phyloP scores from a whole-genome alignment of 2,888 invertebrate species.

The Cheilosia variabilis region DNA sequence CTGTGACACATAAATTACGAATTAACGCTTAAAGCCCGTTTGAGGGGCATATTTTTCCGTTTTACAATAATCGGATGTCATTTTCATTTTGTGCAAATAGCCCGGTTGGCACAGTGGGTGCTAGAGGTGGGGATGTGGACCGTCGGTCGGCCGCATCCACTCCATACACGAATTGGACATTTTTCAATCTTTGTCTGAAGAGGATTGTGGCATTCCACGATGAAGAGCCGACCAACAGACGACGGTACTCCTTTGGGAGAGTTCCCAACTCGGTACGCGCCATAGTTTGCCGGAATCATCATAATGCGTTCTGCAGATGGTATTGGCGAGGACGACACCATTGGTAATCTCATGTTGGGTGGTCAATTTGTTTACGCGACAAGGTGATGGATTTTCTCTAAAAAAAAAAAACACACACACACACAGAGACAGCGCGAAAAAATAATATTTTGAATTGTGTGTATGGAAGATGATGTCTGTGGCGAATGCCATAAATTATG shows the following conservation, averaged over 20 bases:
- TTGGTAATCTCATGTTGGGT: conserved; percentile 75
- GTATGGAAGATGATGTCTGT: conserved; percentile 67
- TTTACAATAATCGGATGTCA: conserved; percentile 77
- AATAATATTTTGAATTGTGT: conserved; percentile 73
- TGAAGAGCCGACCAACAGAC: conserved; percentile 4
- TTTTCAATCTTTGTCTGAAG: conserved; percentile 83
- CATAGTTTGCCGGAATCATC: conserved; percentile 39
- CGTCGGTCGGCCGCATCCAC: conserved; percentile 17
- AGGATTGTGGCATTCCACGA: conserved; percentile 69
- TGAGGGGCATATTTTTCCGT: conserved; percentile 77
- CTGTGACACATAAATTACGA: conserved; percentile 84
- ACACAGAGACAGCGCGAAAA: conserved; percentile 20
- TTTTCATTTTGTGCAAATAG: conserved; percentile 78
- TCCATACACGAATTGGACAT: conserved; percentile 79
- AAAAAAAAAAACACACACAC: conserved; percentile 46
- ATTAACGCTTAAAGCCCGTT: conserved; percentile 83
- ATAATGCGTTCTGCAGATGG: conserved; percentile 59
- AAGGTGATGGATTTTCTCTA: conserved; percentile 73
- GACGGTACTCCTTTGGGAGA: conserved; percentile 27
- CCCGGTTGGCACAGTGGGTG: conserved; percentile 74
- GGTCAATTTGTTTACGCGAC: conserved; percentile 76
- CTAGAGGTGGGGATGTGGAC: conserved; percentile 45
- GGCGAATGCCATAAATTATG: conserved; percentile 72
- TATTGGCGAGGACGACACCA: conserved; percentile 59
- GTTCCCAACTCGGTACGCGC: conserved; percentile 50